Evolutionary conservation across 1,140 invertebrate genomes (phyloP).

Genomic region (Stegodyphus mimosarum): DNA sequence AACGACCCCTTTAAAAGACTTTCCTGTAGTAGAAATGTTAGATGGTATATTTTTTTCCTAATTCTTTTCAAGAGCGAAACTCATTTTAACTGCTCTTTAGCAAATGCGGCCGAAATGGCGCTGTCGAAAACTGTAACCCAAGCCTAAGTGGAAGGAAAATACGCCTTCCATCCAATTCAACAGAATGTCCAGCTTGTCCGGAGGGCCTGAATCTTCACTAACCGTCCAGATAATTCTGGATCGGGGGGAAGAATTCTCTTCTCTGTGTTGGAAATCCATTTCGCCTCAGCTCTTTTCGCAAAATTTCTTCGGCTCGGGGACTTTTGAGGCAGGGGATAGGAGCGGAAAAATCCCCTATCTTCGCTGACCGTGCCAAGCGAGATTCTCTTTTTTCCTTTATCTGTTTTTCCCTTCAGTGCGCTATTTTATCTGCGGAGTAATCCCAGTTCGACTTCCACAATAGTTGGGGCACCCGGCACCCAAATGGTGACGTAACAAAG

Average conservation of each 20-base stretch:
- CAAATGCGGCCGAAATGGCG: conserved; percentile 2
- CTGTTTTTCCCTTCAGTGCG: conserved; percentile 57
- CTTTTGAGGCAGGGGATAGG: conserved; percentile 21
- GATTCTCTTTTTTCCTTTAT: conserved; percentile 40
- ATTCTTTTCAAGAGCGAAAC: neutral
- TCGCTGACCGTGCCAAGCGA: conserved; percentile 57
- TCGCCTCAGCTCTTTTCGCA: conserved; percentile 35
- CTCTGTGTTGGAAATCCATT: conserved; percentile 58
- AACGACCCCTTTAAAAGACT: neutral
- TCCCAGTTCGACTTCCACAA: conserved; percentile 56
- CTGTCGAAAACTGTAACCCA: conserved; percentile 32
- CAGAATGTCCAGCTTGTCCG: conserved; percentile 57
- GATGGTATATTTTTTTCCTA: no score
- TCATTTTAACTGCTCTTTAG: conserved; percentile 49
- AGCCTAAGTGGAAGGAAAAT: conserved; percentile 55
- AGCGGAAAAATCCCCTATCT: conserved; percentile 58
- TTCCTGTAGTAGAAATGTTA: neutral
- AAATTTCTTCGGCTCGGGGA: conserved; percentile 48
- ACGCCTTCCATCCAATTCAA: conserved; percentile 52
- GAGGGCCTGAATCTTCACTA: conserved; percentile 54
- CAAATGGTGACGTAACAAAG: conserved; percentile 57
- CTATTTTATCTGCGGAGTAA: conserved; percentile 60
- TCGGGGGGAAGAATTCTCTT: neutral
- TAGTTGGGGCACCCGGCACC: conserved; percentile 29
- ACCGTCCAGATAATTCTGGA: conserved; percentile 54